Conservation (phyloP, 2,113 vertebrate species). For the Australoheros scitulus region DNA sequence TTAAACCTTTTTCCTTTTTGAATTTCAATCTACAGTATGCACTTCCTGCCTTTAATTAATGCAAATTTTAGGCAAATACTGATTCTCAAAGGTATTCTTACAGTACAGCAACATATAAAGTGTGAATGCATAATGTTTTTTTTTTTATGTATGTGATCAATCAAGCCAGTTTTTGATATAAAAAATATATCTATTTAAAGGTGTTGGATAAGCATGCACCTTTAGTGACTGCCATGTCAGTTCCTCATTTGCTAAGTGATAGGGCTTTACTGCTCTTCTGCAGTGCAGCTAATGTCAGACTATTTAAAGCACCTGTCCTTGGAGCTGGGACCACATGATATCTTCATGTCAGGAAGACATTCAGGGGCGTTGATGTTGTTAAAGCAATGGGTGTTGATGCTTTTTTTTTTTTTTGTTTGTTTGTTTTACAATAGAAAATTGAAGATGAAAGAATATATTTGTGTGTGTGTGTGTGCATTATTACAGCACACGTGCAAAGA, state of each 20-base stretch:
- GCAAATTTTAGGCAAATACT: neutral
- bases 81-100: neutral
- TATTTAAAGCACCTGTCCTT: constrained; percentile 64
- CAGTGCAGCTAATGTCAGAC: constrained; percentile 49
- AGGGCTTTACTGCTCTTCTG: constrained; percentile 54
- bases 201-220: neutral
- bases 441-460: neutral
- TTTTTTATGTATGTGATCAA: neutral
- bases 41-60: neutral
- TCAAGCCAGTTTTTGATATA: neutral
- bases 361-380: constrained; percentile 18
- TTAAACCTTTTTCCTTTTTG: neutral
- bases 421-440: too few relatives aligned
- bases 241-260: constrained; percentile 31
- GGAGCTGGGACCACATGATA: neutral
- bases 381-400: neutral
- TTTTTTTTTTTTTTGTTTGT: neutral
- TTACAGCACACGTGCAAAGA: neutral
- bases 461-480: neutral
- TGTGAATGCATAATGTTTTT: neutral
- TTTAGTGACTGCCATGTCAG: constrained; percentile 16
- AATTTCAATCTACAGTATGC: neutral
- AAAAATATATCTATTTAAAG: neutral
- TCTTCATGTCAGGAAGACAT: constrained; percentile 16
- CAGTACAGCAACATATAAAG: too few relatives aligned